phyloP scores from a whole-genome alignment of 2,888 invertebrate species.

The Sepioteuthis lessoniana region DNA sequence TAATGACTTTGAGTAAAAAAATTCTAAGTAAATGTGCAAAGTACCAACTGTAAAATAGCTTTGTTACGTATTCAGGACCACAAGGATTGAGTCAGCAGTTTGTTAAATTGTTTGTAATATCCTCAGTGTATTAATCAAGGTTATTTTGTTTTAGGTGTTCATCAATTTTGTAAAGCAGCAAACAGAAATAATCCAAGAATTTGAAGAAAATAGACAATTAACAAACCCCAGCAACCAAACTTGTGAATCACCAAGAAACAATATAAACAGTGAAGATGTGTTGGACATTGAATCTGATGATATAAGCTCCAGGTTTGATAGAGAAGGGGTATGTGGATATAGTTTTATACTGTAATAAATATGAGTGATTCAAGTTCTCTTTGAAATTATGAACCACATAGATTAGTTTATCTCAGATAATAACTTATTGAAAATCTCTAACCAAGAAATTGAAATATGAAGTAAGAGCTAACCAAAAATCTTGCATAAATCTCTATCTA shows the following conservation, averaged over 20 bases:
- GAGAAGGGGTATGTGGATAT: conserved; percentile 12
- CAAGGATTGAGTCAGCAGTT: too few species aligned
- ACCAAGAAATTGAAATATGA: background rate
- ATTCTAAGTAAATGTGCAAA: too few species aligned
- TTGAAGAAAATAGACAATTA: conserved; percentile 36
- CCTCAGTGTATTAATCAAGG: too few species aligned
- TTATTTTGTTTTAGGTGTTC: conserved; percentile 65
- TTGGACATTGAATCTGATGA: conserved; percentile 48
- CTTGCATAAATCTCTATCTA: background rate
- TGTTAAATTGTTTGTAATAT: too few species aligned
- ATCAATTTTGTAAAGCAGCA: conserved; percentile 75
- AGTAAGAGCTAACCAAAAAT: background rate
- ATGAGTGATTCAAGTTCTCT: too few species aligned
- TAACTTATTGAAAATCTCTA: too few species aligned
- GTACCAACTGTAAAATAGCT: too few species aligned
- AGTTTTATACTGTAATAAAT: too few species aligned
- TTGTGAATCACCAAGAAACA: background rate
- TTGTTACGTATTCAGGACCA: too few species aligned
- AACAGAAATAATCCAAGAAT: conserved; percentile 68
- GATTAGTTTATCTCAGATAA: too few species aligned
- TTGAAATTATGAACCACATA: too few species aligned
- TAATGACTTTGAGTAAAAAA: too few species aligned
- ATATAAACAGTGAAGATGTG: background rate
- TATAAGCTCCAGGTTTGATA: conserved; percentile 46
- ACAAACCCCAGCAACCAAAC: background rate